Base-by-base conservation (phyloP, 2,113 vertebrate species). In the Spilogale gracilis region DNA sequence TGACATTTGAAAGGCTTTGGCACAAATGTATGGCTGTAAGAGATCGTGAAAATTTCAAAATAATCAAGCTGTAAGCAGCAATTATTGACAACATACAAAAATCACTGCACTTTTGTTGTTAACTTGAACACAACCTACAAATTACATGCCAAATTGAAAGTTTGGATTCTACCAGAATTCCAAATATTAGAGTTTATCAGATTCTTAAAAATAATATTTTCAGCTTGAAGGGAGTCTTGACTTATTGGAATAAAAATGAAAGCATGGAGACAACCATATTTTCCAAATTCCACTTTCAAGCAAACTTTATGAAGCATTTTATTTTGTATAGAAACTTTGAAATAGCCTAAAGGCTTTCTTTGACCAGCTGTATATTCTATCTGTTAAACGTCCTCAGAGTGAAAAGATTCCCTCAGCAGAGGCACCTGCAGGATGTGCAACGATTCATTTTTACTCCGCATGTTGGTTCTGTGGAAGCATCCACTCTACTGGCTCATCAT, bases 291-390 rank as follows among this genome's bases (percentile, higher is more conserved):
- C 8, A 63, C 93, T 98, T 97, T 97, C 48, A 83, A 92, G 91
- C 76, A 83, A 98, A 98, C 76, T 98, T 96, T 93, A 93, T 85
- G 79, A 98, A 97, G 95, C 86, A 89, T 93, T 98, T 95, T 32
- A 83, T 93, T 98, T 98, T 94, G 94, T 81, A 95, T 84, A 97
- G 93, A 98, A 98, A 98, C 87, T 97, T 98, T 93, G 83, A 97
- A 98, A 96, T 54, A 97, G 98, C 98, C 98, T 97, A 32, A 73
- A 98, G 97, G 97, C 98, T 98, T 98, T 98, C 94, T 98, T 96
- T 98, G 96, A 95, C 97, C 98, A 99, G 98, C 98, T 99, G 98
- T 96, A 98, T 83, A 94, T 91, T 91, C 27, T 87, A 93, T 97
- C 96, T 97, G 69, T 79, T 98, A 81, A 98, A 96, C 63, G 89